These are phyloP conservation scores for Megalopta genalis DNA, from an alignment of 1,140 invertebrate species.

Conservation along the genomic window DNA sequence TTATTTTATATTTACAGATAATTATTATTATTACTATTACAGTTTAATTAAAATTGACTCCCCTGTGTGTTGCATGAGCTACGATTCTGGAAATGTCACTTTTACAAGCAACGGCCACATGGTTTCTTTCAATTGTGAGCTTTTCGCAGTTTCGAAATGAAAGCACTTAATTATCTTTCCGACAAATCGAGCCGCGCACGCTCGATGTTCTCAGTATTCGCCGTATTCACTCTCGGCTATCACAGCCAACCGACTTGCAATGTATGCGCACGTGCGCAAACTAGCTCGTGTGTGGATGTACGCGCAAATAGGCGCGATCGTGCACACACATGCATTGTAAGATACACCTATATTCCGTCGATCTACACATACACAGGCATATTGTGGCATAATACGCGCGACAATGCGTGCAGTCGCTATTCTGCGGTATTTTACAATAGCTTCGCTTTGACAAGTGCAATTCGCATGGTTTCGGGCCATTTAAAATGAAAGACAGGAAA, in stretches of 20 bases:
- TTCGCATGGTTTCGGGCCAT: conserved; percentile 18
- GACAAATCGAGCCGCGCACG: background rate
- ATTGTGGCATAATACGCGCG: background rate
- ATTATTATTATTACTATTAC: no score
- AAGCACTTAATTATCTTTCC: background rate
- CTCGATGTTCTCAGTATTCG: background rate
- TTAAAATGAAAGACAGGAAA: conserved; percentile 30
- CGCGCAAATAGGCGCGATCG: conserved; percentile 17
- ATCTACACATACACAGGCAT: conserved; percentile 14
- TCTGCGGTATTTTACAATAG: conserved; percentile 47
- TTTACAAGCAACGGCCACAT: no score
- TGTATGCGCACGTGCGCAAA: conserved; percentile 48
- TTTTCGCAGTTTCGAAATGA: background rate
- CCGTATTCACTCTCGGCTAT: background rate
- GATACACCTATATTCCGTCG: background rate
- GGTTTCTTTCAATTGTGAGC: background rate
- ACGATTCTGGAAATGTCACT: no score
- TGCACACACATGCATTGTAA: conserved; percentile 24
- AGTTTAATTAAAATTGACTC: no score
- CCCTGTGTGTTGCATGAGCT: no score
- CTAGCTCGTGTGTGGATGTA: background rate
- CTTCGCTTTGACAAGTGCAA: conserved; percentile 32
- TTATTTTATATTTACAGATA: no score
- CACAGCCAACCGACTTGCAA: conserved; percentile 15
- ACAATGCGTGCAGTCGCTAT: background rate